phyloP scores from a whole-genome alignment of 2,113 vertebrate species.

The Nycticebus coucang region DNA sequence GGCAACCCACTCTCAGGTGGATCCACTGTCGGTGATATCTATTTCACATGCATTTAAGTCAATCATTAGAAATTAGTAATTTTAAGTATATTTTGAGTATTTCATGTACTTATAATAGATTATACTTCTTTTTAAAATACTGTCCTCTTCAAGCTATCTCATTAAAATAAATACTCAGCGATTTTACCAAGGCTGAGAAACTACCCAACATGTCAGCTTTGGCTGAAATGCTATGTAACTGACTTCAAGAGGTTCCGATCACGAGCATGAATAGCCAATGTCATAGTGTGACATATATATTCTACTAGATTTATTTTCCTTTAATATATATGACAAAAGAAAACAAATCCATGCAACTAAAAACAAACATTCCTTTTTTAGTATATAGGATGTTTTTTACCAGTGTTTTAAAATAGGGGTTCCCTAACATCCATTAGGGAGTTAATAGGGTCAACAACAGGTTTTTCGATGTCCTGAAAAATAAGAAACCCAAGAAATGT shows the following conservation, averaged over 20 bases:
- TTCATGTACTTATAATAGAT: background rate
- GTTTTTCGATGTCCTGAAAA: background rate
- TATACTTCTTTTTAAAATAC: background rate
- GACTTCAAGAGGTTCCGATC: background rate
- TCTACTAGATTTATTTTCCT: background rate
- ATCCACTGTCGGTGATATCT: background rate
- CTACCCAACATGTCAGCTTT: background rate
- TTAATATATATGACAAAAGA: background rate
- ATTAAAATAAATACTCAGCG: conserved; percentile 35
- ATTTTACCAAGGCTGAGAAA: background rate
- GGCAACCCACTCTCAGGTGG: background rate
- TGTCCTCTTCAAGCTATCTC: background rate
- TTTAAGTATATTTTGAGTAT: background rate
- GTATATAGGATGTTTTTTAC: background rate
- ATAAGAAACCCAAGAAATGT: background rate
- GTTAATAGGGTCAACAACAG: background rate
- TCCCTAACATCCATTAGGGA: background rate
- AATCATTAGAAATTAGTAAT: background rate
- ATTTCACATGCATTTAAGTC: background rate
- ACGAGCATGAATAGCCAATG: background rate
- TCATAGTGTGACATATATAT: background rate
- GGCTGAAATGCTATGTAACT: background rate
- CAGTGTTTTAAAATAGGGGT: background rate
- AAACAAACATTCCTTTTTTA: background rate
- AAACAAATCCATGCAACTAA: background rate